Base-by-base conservation (phyloP, 2,113 vertebrate species). In the Paracanthobrama guichenoti region DNA sequence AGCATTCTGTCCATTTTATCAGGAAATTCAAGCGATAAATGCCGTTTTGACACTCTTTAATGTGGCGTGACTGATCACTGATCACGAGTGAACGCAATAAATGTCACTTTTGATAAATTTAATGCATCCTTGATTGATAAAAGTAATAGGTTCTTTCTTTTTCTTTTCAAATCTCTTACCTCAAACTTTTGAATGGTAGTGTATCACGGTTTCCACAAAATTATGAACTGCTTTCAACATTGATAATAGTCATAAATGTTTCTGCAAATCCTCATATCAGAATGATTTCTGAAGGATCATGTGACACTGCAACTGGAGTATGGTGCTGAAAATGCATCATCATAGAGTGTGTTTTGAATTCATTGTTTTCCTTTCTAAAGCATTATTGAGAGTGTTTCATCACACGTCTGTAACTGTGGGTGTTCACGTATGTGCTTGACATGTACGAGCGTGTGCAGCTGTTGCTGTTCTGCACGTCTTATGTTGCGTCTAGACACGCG, bases 381-480 rank as follows among this genome's bases (percentile, higher is more conserved):
- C 14, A 31, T 26, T 64, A 28, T 64, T 8, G 26, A 28, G 60
- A 13, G 62, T 16, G 1, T 66, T 31, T 64, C 6, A 18, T 28
- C 62, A 3, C 60, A 24, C 62, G 1, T 31, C 28, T 66, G 9
- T 66, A 66, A 66, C 16, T 31, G 48, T 50, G 64, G 14, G 35
- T 67, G 66, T 67, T 39, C 31, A 39, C 22, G 66, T 69, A 6
- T 42, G 66, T 20, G 31, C 20, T 42, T 10, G 10, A 39, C 67
- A 48, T n/a, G 22, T n/a, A 16, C 20, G 69, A 75, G 55, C 81
- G 86, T 74, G 53, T 73, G 53, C 39, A 72, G 44, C 26, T 46
- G 57, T 7, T 77, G 60, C 60, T 9, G 48, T 67, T 57, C 28
- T 2, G 81, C 84, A 83, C 48, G 35, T 85, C 55, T 75, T 24